Evolutionary conservation across 2,888 invertebrate genomes (phyloP).

Genomic region (Caenorhabditis becei): DNA sequence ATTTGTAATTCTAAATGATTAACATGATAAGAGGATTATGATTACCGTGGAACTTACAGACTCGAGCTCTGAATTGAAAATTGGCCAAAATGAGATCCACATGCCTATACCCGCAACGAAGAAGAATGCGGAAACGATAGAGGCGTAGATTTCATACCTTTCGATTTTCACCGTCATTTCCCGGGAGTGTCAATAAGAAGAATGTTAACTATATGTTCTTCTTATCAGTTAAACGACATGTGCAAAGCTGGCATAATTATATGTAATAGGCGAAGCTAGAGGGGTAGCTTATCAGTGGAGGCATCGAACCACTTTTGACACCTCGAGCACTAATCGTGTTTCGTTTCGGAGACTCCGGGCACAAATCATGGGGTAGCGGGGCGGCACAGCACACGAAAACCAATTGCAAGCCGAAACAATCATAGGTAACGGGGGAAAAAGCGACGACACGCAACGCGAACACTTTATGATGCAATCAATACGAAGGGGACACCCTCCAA

Average conservation of each 20-base stretch:
- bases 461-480: too few species aligned
- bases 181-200: slow-evolving; percentile 32
- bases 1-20: slow-evolving; percentile 37
- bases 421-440: too few species aligned
- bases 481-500: too few species aligned
- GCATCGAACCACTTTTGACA: slow-evolving; percentile 51
- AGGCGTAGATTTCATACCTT: slow-evolving; percentile 34
- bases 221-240: slow-evolving; percentile 40
- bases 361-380: slow-evolving; percentile 46
- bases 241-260: slow-evolving; percentile 60
- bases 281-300: slow-evolving; percentile 46
- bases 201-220: slow-evolving; percentile 59
- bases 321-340: slow-evolving; percentile 28
- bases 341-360: slow-evolving; percentile 2
- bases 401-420: too few species aligned
- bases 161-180: slow-evolving; percentile 23
- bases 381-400: too few species aligned
- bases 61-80: slow-evolving; percentile 38
- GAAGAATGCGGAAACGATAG: slow-evolving; percentile 17
- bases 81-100: slow-evolving; percentile 45
- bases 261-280: slow-evolving; percentile 40
- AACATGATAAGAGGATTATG: background rate
- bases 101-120: slow-evolving; percentile 29
- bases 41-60: slow-evolving; percentile 15
- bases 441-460: too few species aligned